Evolutionary conservation across 2,797 vertebrate genomes (phyloP).

Genomic region (Propithecus perrieri): DNA sequence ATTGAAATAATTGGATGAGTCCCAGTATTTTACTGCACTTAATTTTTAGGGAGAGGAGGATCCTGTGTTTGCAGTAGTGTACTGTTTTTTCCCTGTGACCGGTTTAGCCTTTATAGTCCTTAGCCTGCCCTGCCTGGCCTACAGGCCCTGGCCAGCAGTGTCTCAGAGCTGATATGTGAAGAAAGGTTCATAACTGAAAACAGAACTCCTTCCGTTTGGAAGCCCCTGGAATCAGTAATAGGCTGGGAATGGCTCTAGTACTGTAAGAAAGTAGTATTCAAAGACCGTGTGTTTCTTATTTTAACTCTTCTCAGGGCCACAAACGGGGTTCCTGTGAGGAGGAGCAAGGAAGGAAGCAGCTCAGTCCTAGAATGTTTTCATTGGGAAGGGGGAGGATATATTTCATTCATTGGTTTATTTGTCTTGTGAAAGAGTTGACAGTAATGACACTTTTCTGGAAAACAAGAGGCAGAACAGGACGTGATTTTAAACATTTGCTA

Average conservation of each 20-base stretch:
- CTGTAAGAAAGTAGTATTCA: conserved; percentile 45
- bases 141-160: not conserved
- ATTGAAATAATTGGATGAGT: not conserved
- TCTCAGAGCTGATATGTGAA: conserved; percentile 12
- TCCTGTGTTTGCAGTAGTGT: not conserved
- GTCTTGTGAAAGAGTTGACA: conserved; percentile 73
- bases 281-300: conserved; percentile 76
- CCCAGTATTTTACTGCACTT: not conserved
- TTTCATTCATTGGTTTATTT: conserved; percentile 81
- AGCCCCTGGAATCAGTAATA: conserved; percentile 50
- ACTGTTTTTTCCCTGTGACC: not conserved
- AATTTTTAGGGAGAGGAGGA: not conserved
- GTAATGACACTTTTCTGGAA: conserved; percentile 69
- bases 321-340: conserved; percentile 74
- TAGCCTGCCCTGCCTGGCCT: not conserved
- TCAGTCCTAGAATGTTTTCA: conserved; percentile 67
- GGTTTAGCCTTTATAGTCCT: not conserved
- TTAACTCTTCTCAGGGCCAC: conserved; percentile 71
- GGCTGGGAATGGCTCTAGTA: conserved; percentile 46
- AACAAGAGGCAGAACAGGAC: conserved; percentile 71
- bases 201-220: conserved; percentile 58
- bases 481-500: conserved; percentile 66
- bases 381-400: conserved; percentile 11
- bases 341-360: conserved; percentile 74
- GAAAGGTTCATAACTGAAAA: conserved; percentile 63